Percentiles rank a stretch among this genome's conserved stretches.
These are phyloP conservation scores for Zygothrica quintamaculata DNA, from an alignment of 2,888 invertebrate genomes.

Conservation along the genomic window DNA sequence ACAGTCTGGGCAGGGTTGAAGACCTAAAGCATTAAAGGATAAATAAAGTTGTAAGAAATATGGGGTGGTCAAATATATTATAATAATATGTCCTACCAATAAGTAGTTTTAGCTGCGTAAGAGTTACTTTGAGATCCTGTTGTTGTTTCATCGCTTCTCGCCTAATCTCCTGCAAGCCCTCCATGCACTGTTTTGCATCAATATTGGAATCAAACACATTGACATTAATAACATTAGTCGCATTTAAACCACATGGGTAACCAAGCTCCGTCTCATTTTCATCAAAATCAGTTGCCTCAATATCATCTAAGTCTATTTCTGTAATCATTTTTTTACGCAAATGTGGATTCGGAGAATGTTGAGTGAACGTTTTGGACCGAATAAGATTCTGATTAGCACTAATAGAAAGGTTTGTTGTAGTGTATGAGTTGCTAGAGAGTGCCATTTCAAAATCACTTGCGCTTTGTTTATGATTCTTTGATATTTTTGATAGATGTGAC, in stretches of 20 bases:
- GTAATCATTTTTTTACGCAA: slow-evolving; percentile 85
- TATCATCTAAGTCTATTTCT: slow-evolving; percentile 90
- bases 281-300: slow-evolving; percentile 85
- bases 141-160: slow-evolving; percentile 88
- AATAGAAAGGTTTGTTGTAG: slow-evolving; percentile 15
- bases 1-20: slow-evolving; percentile 81
- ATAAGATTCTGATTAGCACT: slow-evolving; percentile 84
- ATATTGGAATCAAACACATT: slow-evolving; percentile 87
- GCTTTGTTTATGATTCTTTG: slow-evolving; percentile 85
- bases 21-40: slow-evolving; percentile 48
- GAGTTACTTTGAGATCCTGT: slow-evolving; percentile 86
- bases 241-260: slow-evolving; percentile 81
- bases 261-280: slow-evolving; percentile 70
- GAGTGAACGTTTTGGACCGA: slow-evolving; percentile 88
- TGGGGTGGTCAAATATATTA: no score
- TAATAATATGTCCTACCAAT: slow-evolving; percentile 80
- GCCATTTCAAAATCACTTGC: slow-evolving; percentile 29
- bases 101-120: slow-evolving; percentile 83
- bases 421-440: slow-evolving; percentile 4
- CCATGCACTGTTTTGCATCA: slow-evolving; percentile 88
- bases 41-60: no score
- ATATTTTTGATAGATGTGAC: slow-evolving; percentile 88
- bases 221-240: slow-evolving; percentile 37
- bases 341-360: slow-evolving; percentile 87
- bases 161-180: slow-evolving; percentile 87